A percentile compares a stretch with the other conserved stretches of the same genome.
Evolutionary conservation across 1,140 invertebrate genomes (phyloP).

Genomic region (Mactra quadrangularis): DNA sequence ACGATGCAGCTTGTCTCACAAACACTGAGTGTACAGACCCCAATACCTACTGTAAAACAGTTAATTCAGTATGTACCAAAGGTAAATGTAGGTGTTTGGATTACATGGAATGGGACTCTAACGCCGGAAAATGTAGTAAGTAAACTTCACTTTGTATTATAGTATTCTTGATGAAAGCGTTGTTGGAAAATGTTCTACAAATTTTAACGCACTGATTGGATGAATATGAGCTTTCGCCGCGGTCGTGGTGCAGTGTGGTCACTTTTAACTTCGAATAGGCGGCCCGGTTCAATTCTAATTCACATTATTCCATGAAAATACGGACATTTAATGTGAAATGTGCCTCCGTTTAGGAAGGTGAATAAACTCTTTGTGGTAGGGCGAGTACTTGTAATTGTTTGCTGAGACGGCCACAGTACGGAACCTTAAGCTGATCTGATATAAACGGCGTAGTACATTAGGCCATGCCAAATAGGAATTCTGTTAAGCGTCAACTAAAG

Average conservation of each 20-base stretch:
- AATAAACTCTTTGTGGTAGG: too few species aligned
- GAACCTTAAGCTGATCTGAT: too few species aligned
- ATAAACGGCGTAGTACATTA: too few species aligned
- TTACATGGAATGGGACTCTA: slow-evolving; percentile 1
- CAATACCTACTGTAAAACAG: slow-evolving; percentile 8
- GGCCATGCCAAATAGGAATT: too few species aligned
- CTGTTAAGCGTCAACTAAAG: too few species aligned
- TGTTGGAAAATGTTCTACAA: too few species aligned
- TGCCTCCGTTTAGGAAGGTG: too few species aligned
- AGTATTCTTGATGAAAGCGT: too few species aligned
- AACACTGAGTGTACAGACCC: slow-evolving; percentile 4
- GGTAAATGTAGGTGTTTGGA: slow-evolving; percentile 6
- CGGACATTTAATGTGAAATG: not conserved
- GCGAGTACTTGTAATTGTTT: too few species aligned
- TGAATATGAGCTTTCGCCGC: not conserved
- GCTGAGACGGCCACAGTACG: too few species aligned
- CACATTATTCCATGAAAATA: not conserved
- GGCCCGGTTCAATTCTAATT: not conserved
- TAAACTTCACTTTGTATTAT: too few species aligned
- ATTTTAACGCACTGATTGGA: not conserved
- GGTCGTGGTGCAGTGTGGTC: not conserved
- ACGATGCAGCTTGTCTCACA: not conserved
- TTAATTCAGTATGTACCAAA: not conserved
- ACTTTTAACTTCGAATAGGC: not conserved
- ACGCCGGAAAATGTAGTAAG: slow-evolving; percentile 18